Base-by-base conservation (phyloP, 2,797 vertebrate species). In the Triplophysa yarkandensis region DNA sequence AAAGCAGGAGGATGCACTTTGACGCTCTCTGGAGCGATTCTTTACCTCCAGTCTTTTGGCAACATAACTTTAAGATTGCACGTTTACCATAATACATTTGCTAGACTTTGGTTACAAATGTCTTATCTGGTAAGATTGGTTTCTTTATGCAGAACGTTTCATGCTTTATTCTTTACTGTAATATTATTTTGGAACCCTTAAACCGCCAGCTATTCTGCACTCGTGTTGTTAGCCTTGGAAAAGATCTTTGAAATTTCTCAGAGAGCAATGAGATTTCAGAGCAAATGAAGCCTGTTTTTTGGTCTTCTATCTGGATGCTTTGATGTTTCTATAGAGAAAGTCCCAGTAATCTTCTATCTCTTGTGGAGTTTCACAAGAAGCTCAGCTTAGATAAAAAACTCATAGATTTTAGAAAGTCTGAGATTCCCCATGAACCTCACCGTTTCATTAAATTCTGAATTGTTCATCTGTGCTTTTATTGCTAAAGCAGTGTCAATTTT, bases 11-110 rank as follows among this genome's bases (percentile, higher is more conserved):
- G 28, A 39, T 50, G 43, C 55, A 60, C 71, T 68, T 75, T 75
- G 73, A 61, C 41, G 7, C 8, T 8, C 43, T 66, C 41, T 27
- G 54, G 73, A 68, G 64, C 48, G 73, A 61, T 67, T 32, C 73
- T 44, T 68, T 75, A 68, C 64, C 48, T 75, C 27, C 62, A 74
- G 43, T 75, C 64, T 61, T 75, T 68, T 75, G 23, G 48, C 61
- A 64, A 68, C 73, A 50, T 41, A 17, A 16, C n/a, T n/a, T n/a
- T n/a, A n/a, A 61, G 41, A 68, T 74, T 58, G 52, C 58, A 58
- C 39, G 14, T 61, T 75, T 68, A 60, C 32, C 64, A 48, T 19
- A 61, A 50, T 10, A n/a, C 58, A 44, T 27, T 61, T 50, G 62
- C 57, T 43, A 11, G 39, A 43, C 65, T 4, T 6, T 23, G 21